Evolutionary conservation across 1,140 invertebrate species (phyloP), one percentile per base, ranked within the genome.

Genomic region (Hormaphis cornu): DNA sequence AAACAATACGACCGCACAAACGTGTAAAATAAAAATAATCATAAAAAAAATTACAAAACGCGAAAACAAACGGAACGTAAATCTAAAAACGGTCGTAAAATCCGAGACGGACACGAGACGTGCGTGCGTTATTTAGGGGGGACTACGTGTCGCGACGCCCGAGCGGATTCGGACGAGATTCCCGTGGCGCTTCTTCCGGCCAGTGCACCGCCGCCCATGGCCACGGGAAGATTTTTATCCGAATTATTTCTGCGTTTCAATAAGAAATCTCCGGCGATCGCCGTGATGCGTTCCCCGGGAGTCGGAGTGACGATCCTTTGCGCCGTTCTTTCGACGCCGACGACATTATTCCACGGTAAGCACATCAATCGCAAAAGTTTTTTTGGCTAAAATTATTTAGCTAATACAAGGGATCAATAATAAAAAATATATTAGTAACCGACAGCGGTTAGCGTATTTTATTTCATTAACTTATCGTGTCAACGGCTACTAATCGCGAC

Each of bases 1-100:
- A 56, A 56, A 56, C 33, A 56, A 56, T 56, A 24, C 20, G n/a
- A n/a, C n/a, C n/a, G n/a, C n/a, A n/a, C n/a, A n/a, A n/a, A 16
- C 16, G 24, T 22, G 6, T 35, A 56, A 50, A 8, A 53, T 12
- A n/a, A 50, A 3, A 4, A 6, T 12, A 61, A 44, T 61, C 24
- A 24, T 26, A 44, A 37, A 26, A 42, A 61, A 63, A 66, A 66
- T 66, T 33, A 48, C 20, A 16, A 66, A 66, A 66, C 37, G 48
- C 24, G 16, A 56, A 56, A 50, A 66, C 42, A 66, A 66, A 66
- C 44, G 50, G 14, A 66, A 66, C 50, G 40, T 50, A 50, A 61
- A 44, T 44, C 26, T 28, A 28, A 40, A n/a, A 30, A 48, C 22
- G n/a, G 28, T 66, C 42, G 20, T 66, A 48, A 66, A 66, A 66